Conservation (phyloP, 1,140 invertebrate genomes). For the Bombyx mori region DNA sequence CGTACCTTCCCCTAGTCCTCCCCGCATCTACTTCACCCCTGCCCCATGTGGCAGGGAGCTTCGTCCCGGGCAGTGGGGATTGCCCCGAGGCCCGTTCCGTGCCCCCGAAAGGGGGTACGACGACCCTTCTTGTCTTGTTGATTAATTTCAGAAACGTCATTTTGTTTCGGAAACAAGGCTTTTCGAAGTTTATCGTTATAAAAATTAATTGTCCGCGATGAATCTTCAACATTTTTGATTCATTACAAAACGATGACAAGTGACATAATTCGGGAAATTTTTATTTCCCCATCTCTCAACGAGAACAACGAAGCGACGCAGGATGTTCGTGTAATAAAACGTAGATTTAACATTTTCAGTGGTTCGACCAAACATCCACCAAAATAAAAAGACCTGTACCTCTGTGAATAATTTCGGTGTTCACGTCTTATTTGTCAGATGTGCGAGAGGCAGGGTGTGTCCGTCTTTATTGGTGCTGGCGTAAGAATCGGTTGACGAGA, state of each 20-base stretch:
- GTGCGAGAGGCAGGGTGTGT: constrained; percentile 10
- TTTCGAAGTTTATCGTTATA: too few species aligned
- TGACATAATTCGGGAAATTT: constrained; percentile 20
- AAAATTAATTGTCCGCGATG: constrained; percentile 15
- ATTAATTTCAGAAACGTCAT: too few species aligned
- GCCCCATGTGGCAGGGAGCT: too few species aligned
- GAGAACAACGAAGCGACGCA: constrained; percentile 30
- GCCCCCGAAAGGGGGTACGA: too few species aligned
- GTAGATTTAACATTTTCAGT: constrained; percentile 51
- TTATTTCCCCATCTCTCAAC: constrained; percentile 31
- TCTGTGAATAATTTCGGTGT: neutral
- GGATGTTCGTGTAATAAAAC: constrained; percentile 54
- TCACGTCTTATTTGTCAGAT: neutral
- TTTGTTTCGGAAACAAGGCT: too few species aligned
- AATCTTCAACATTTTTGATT: constrained; percentile 5
- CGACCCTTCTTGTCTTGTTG: too few species aligned
- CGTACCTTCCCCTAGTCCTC: too few species aligned
- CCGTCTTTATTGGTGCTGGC: constrained; percentile 20
- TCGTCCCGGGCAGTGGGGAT: too few species aligned
- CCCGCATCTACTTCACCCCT: too few species aligned
- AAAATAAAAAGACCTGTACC: constrained; percentile 19
- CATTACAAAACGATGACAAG: constrained; percentile 1
- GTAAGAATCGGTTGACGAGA: constrained; percentile 34
- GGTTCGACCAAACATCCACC: constrained; percentile 30
- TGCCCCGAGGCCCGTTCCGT: too few species aligned